Percentiles rank a stretch among this genome's conserved stretches.
Conservation (phyloP, 2,797 vertebrate species). For the Pangasius krempfi region DNA sequence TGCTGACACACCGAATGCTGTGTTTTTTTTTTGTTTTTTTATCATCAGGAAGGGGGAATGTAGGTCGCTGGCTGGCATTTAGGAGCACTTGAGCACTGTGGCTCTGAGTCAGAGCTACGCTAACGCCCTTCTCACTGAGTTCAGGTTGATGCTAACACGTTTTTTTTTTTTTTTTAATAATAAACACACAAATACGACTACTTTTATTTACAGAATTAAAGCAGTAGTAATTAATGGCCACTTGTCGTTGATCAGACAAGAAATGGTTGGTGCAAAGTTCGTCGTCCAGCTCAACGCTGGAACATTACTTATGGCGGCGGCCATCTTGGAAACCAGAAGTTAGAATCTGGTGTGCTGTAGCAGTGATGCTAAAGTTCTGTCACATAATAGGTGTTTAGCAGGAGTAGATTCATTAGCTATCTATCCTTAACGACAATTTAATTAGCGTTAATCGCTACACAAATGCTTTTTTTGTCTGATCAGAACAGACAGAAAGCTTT, state of each 20-base stretch:
- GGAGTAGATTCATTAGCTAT: not conserved
- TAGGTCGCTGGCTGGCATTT: constrained; percentile 40
- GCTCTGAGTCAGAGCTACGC: constrained; percentile 29
- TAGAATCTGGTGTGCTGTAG: not conserved
- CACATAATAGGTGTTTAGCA: not conserved
- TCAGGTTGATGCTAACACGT: not conserved
- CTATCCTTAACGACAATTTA: not conserved
- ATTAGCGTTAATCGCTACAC: not conserved
- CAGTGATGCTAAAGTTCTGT: not conserved
- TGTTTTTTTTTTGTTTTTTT: not conserved
- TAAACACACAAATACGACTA: not conserved
- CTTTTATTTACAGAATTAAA: not conserved
- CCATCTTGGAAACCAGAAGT: not conserved
- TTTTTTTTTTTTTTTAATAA: no score
- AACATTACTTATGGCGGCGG: not conserved
- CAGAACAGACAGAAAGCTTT: not conserved
- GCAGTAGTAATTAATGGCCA: not conserved
- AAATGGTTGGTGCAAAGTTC: not conserved
- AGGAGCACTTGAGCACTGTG: constrained; percentile 2
- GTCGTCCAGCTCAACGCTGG: not conserved
- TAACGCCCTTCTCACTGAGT: not conserved
- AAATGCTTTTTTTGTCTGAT: not conserved
- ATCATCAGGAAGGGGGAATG: constrained; percentile 20
- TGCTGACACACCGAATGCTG: constrained; percentile 39
- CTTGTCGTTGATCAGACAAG: not conserved